A percentile compares a stretch with the other conserved stretches of the same genome.
Conservation (phyloP, 2,888 invertebrate genomes). For the Drosophila mayaguana region DNA sequence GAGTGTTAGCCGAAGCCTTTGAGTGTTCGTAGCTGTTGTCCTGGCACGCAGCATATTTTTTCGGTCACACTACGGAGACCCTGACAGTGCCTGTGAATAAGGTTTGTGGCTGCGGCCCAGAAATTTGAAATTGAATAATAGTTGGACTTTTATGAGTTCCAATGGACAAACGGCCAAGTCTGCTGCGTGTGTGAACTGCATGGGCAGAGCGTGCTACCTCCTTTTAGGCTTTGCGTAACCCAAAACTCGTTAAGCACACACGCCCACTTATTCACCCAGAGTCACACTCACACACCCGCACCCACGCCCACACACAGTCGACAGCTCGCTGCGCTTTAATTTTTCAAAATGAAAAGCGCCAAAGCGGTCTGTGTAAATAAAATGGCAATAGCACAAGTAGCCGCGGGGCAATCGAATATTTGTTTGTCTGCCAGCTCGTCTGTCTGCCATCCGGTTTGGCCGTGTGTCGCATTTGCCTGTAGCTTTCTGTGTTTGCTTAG, state of each 20-base stretch:
- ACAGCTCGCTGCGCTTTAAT: constrained; percentile 40
- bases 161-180: constrained; percentile 49
- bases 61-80: constrained; percentile 7
- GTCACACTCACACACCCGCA: not conserved
- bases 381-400: constrained; percentile 45
- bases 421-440: not conserved
- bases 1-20: constrained; percentile 40
- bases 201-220: constrained; percentile 48
- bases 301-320: not conserved
- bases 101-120: constrained; percentile 74
- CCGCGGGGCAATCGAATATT: constrained; percentile 20
- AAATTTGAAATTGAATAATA: constrained; percentile 82
- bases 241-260: constrained; percentile 7
- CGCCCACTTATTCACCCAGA: not conserved
- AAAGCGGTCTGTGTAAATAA: constrained; percentile 44
- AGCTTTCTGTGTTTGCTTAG: constrained; percentile 51
- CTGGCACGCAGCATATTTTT: constrained; percentile 78
- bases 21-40: constrained; percentile 38
- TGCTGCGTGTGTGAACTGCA: constrained; percentile 43
- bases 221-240: constrained; percentile 34
- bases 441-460: constrained; percentile 5
- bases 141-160: constrained; percentile 80
- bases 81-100: constrained; percentile 61
- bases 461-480: constrained; percentile 3
- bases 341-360: constrained; percentile 57